A percentile compares a stretch with the other conserved stretches of the same genome.
Evolutionary conservation across 2,113 vertebrate genomes (phyloP).

Genomic region (Oncorhynchus tshawytscha): DNA sequence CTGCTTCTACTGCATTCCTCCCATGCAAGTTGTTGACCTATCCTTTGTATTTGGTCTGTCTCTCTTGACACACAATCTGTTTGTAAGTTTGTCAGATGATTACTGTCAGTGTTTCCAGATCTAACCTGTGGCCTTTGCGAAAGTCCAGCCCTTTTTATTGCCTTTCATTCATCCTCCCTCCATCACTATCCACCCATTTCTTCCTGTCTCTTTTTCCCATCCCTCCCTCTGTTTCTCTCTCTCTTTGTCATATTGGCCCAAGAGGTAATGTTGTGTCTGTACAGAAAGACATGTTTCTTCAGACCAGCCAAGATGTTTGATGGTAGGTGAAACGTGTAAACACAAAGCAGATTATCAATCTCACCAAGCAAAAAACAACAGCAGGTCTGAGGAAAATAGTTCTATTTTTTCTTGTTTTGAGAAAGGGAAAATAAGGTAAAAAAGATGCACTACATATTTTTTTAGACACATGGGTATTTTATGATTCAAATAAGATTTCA

Average conservation of each 20-base stretch:
- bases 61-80: constrained; percentile 20
- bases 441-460: constrained; percentile 62
- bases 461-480: constrained; percentile 58
- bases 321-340: constrained; percentile 16
- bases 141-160: constrained; percentile 6
- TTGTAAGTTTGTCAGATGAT: background rate
- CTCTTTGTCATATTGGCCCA: constrained; percentile 6
- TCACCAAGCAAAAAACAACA: constrained; percentile 19
- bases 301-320: constrained; percentile 27
- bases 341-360: constrained; percentile 21
- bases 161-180: background rate
- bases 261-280: constrained; percentile 16
- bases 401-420: constrained; percentile 60
- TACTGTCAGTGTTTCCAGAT: constrained; percentile 12
- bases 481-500: constrained; percentile 38
- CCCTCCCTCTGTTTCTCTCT: background rate
- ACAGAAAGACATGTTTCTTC: constrained; percentile 14
- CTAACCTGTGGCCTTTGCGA: constrained; percentile 16
- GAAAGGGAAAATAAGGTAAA: constrained; percentile 43
- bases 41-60: constrained; percentile 7
- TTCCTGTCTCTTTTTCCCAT: too few species aligned
- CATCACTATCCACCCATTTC: background rate
- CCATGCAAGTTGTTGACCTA: constrained; percentile 25
- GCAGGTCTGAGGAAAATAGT: constrained; percentile 30
- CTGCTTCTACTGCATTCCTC: background rate